Evolutionary conservation across 2,888 invertebrate genomes (phyloP), one percentile per base, ranked within the genome.

Genomic region (Operophtera brumata): DNA sequence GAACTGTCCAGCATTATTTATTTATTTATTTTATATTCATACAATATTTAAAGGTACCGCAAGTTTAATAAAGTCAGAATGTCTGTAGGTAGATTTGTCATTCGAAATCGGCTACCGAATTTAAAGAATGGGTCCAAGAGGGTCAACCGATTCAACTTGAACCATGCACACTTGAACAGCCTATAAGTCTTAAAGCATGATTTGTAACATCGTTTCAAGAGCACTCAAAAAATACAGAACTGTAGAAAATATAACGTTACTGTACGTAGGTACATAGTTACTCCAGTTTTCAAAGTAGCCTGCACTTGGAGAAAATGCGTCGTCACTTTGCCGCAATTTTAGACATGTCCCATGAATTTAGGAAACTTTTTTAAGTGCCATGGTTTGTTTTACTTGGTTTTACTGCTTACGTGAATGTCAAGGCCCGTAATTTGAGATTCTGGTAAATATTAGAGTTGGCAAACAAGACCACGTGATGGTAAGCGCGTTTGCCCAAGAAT

Each of bases 341-440:
- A 32, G 47, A 43, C 30, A 46, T 47, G 51, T 50, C 37, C 56
- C 12, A 54, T 37, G 40, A 45, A 3, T 57, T 50, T 43, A 12
- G 34, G 46, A 43, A 35, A 50, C 48, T 36, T 34, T n/a, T 62
- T 57, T 20, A 42, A 50, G 48, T 49, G 41, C 26, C 14, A 7
- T 39, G 34, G 30, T 49, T 46, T 42, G 35, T 40, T 50, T 47
- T 53, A 34, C 47, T 54, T 47, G 43, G 43, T 50, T 53, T 61
- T 55, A 57, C 54, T 53, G 42, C 54, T 59, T 54, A 57, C 43
- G 47, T 50, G 42, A 57, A 57, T 48, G 40, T 36, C 45, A 42
- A 26, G 53, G 43, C 40, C 54, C 13, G 54, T 59, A 40, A 44
- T 52, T 59, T 59, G 55, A 64, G 62, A 62, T 58, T 61, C 62